Conservation (phyloP, 2,888 invertebrate species). For the Corbicula japonica region DNA sequence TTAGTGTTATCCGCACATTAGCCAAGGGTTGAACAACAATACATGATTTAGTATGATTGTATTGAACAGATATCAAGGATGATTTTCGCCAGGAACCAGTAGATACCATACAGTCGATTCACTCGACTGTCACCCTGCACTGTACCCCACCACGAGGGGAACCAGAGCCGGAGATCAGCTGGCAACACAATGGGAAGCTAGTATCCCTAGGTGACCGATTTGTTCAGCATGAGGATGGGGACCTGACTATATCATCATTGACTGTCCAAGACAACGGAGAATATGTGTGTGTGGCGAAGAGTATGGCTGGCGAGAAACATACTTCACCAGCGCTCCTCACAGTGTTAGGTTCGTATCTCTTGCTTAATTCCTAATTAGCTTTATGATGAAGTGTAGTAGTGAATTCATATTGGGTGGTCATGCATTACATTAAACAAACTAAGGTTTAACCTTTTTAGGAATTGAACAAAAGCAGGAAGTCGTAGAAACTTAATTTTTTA, state of each 20-base stretch:
- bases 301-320: slow-evolving; percentile 95
- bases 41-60: too few species aligned
- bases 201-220: slow-evolving; percentile 88
- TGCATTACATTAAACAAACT: too few species aligned
- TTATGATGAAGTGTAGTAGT: too few species aligned
- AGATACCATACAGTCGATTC: slow-evolving; percentile 94
- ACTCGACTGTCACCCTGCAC: slow-evolving; percentile 89
- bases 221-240: slow-evolving; percentile 94
- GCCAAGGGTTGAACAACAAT: too few species aligned
- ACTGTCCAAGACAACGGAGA: slow-evolving; percentile 95
- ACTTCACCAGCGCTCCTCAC: slow-evolving; percentile 88
- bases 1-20: too few species aligned
- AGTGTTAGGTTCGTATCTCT: slow-evolving; percentile 77
- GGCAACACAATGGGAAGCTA: slow-evolving; percentile 95
- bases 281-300: slow-evolving; percentile 96
- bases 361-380: too few species aligned
- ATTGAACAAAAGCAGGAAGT: too few species aligned
- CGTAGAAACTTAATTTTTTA: too few species aligned
- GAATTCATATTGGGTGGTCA: too few species aligned
- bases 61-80: slow-evolving; percentile 95
- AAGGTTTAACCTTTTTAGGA: too few species aligned
- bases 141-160: slow-evolving; percentile 96
- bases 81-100: slow-evolving; percentile 95
- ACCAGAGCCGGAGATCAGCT: slow-evolving; percentile 95
- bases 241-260: slow-evolving; percentile 95